Conservation (phyloP, 2,888 invertebrate genomes). For the Apamea sordens region DNA sequence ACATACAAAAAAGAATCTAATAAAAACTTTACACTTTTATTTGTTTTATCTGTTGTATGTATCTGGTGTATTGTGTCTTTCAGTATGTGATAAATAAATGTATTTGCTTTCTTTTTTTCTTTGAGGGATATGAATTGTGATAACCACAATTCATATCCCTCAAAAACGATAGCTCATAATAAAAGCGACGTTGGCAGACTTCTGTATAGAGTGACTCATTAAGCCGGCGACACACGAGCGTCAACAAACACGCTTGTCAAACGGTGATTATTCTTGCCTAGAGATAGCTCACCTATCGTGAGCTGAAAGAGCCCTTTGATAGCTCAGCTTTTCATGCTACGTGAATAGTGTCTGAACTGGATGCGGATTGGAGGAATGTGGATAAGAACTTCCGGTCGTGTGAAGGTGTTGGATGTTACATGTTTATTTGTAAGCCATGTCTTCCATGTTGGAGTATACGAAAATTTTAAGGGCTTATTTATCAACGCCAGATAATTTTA, state of each 20-base stretch:
- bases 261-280: conserved; percentile 63
- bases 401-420: background rate
- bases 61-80: no score
- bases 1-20: no score
- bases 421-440: background rate
- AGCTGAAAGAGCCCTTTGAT: conserved; percentile 67
- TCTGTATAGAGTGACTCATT: conserved; percentile 52
- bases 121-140: no score
- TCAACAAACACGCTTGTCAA: conserved; percentile 65
- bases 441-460: background rate
- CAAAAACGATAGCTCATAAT: conserved; percentile 22
- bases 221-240: conserved; percentile 52
- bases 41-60: no score
- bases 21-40: no score
- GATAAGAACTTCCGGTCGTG: conserved; percentile 41
- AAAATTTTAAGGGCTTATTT: no score
- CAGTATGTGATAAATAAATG: no score
- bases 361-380: conserved; percentile 24
- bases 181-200: conserved; percentile 38
- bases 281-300: conserved; percentile 65
- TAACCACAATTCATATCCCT: conserved; percentile 15
- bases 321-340: conserved; percentile 60
- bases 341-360: conserved; percentile 69
- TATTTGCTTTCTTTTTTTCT: no score
- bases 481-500: no score